Evolutionary conservation across 1,140 invertebrate species (phyloP).

Genomic region (Bombus difficillimus): DNA sequence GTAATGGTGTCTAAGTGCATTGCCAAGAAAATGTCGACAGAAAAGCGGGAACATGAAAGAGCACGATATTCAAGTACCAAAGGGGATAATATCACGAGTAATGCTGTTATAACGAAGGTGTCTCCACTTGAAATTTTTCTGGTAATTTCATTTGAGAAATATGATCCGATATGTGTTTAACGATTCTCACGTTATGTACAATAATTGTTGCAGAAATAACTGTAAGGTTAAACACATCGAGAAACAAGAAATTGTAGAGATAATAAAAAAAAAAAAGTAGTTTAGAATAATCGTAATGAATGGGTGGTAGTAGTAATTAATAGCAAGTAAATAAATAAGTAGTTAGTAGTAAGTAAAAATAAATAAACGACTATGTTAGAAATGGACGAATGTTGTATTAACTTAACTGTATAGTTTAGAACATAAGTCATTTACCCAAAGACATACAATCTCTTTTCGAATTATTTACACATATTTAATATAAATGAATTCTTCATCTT

Average conservation of each 20-base stretch:
- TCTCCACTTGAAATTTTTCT: conserved; percentile 5
- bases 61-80: neutral
- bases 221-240: neutral
- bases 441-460: no score
- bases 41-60: conserved; percentile 9
- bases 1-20: conserved; percentile 30
- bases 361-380: no score
- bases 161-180: neutral
- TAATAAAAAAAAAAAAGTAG: no score
- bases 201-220: neutral
- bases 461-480: no score
- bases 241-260: neutral
- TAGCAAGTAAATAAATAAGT: no score
- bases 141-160: neutral
- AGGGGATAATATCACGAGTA: neutral
- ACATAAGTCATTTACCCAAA: no score
- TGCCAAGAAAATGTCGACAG: conserved; percentile 11
- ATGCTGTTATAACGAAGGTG: neutral
- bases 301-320: no score
- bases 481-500: no score
- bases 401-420: no score
- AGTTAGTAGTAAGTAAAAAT: no score
- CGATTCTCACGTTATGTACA: neutral
- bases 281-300: no score
- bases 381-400: no score